phyloP scores from a whole-genome alignment of 2,797 vertebrate species.

The Erethizon dorsatum region DNA sequence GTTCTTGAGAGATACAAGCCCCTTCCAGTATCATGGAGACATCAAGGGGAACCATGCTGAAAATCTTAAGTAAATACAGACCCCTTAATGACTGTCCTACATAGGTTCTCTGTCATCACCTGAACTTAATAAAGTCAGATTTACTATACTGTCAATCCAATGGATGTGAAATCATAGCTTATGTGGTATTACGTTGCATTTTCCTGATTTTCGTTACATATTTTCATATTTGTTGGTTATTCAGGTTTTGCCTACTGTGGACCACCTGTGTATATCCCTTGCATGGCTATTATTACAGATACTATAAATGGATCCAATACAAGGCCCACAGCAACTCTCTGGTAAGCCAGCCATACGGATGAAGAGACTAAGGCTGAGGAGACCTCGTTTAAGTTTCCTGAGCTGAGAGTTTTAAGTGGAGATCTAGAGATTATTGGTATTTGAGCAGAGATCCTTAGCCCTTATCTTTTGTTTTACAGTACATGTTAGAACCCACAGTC shows the following conservation, averaged over 20 bases:
- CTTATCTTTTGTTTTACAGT: slow-evolving; percentile 19
- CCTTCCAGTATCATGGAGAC: slow-evolving; percentile 48
- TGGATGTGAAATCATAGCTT: not conserved
- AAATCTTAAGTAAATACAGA: slow-evolving; percentile 13
- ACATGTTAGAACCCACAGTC: not conserved
- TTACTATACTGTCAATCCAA: not conserved
- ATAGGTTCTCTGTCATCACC: not conserved
- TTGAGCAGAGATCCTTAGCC: not conserved
- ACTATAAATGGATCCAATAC: not conserved
- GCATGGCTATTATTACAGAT: slow-evolving; percentile 22
- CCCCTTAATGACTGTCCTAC: slow-evolving; percentile 25
- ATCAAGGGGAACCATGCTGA: slow-evolving; percentile 39
- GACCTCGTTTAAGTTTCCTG: slow-evolving; percentile 21
- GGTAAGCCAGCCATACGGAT: not conserved
- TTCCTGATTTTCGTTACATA: slow-evolving; percentile 22
- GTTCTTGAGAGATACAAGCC: slow-evolving; percentile 35
- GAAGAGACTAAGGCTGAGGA: slow-evolving; percentile 26
- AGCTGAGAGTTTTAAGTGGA: not conserved
- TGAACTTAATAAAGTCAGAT: slow-evolving; percentile 45
- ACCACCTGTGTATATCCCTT: slow-evolving; percentile 40
- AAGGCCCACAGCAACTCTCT: slow-evolving; percentile 17
- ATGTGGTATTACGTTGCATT: slow-evolving; percentile 57
- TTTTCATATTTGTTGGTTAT: not conserved
- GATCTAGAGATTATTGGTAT: not conserved
- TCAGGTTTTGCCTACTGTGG: not conserved